These are phyloP conservation scores for Achatina immaculata DNA, from an alignment of 1,140 invertebrate genomes.

Conservation along the genomic window DNA sequence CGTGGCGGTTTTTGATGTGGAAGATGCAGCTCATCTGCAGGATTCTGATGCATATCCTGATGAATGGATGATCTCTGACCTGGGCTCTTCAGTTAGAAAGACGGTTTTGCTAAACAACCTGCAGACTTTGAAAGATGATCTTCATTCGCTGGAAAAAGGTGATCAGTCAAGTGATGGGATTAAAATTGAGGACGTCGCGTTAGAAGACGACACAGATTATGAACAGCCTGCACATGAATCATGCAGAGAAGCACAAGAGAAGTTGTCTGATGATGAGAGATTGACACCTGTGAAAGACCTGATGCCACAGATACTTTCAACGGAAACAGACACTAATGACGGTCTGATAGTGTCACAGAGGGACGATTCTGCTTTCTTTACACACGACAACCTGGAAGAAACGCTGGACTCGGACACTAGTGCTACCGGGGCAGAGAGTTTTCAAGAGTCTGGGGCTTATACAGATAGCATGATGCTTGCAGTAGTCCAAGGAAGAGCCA, in stretches of 20 bases:
- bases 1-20: not conserved
- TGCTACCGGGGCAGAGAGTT: not conserved
- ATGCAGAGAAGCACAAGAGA: no score
- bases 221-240: no score
- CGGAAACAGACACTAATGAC: not conserved
- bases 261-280: no score
- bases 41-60: conserved; percentile 13
- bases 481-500: not conserved
- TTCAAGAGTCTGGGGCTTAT: not conserved
- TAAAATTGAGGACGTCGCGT: no score
- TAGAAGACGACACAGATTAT: no score
- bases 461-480: not conserved
- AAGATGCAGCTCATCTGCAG: not conserved
- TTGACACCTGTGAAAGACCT: no score
- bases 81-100: no score
- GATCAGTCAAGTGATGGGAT: no score
- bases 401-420: not conserved
- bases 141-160: no score
- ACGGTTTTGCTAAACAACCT: no score
- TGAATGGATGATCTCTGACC: conserved; percentile 15
- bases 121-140: no score
- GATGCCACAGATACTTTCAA: not conserved
- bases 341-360: not conserved
- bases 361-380: not conserved
- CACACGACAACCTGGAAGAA: not conserved